Conservation (phyloP, 2,888 invertebrate species). For the Sinhomidia bicolor region DNA sequence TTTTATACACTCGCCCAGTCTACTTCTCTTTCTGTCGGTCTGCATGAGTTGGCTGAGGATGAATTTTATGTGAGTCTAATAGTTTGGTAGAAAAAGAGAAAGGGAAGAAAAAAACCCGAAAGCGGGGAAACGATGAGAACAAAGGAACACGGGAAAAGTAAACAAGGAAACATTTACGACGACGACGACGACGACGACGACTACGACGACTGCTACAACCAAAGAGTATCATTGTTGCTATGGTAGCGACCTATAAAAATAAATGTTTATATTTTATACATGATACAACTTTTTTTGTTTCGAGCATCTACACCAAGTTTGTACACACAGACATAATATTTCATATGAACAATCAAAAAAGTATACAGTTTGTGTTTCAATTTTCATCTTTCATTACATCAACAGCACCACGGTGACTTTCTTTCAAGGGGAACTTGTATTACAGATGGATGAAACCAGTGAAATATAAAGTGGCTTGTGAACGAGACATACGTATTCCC, state of each 20-base stretch:
- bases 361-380: background rate
- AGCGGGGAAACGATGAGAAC: background rate
- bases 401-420: too few species aligned
- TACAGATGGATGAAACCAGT: too few species aligned
- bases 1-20: conserved; percentile 22
- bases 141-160: conserved; percentile 45
- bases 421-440: too few species aligned
- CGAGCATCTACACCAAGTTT: too few species aligned
- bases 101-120: background rate
- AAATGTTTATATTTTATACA: too few species aligned
- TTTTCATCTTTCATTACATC: background rate
- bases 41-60: conserved; percentile 43
- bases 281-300: too few species aligned
- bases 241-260: too few species aligned
- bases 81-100: background rate
- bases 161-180: conserved; percentile 34
- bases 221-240: background rate
- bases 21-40: conserved; percentile 43
- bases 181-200: background rate
- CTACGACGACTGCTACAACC: conserved; percentile 9
- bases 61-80: conserved; percentile 38
- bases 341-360: background rate
- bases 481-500: too few species aligned
- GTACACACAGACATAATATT: too few species aligned
- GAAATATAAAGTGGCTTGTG: too few species aligned